These are phyloP conservation scores for Entomobrya multifasciata DNA, from an alignment of 2,888 invertebrate genomes.

Conservation along the genomic window DNA sequence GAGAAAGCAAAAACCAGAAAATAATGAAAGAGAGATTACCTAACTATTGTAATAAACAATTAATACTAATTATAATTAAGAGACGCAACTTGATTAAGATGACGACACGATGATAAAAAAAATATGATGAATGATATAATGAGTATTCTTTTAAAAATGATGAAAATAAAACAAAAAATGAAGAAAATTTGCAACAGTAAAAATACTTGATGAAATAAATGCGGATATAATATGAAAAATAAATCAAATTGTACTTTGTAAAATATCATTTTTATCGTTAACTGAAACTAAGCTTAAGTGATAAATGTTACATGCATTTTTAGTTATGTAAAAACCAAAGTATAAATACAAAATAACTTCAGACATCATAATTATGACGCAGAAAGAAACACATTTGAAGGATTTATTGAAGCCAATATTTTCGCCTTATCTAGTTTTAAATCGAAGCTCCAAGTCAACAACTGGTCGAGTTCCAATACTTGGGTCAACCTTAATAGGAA, in stretches of 20 bases:
- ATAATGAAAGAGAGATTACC: not conserved
- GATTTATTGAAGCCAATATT: too few relatives aligned
- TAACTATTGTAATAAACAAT: conserved; percentile 31
- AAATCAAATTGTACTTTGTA: not conserved
- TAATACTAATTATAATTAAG: too few relatives aligned
- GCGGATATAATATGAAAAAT: not conserved
- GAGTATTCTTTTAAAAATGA: conserved; percentile 70
- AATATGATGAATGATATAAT: conserved; percentile 30
- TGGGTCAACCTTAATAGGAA: conserved; percentile 65
- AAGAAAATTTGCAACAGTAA: too few relatives aligned
- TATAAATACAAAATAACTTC: too few relatives aligned
- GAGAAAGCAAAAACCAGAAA: not conserved
- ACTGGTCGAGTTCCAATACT: conserved; percentile 47
- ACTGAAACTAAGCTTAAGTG: too few relatives aligned
- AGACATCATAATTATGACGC: too few relatives aligned
- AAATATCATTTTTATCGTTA: not conserved
- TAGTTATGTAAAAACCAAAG: too few relatives aligned
- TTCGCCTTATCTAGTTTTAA: conserved; percentile 56
- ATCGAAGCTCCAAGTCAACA: conserved; percentile 58
- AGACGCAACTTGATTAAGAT: conserved; percentile 48
- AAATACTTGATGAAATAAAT: conserved; percentile 14
- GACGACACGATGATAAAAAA: conserved; percentile 6
- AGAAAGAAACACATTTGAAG: too few relatives aligned
- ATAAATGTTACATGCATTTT: too few relatives aligned
- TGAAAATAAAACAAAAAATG: conserved; percentile 27